A percentile compares a stretch with the other conserved stretches of the same genome.
Evolutionary conservation across 2,888 invertebrate species (phyloP).

Genomic region (Lissocephala sabroskyi): DNA sequence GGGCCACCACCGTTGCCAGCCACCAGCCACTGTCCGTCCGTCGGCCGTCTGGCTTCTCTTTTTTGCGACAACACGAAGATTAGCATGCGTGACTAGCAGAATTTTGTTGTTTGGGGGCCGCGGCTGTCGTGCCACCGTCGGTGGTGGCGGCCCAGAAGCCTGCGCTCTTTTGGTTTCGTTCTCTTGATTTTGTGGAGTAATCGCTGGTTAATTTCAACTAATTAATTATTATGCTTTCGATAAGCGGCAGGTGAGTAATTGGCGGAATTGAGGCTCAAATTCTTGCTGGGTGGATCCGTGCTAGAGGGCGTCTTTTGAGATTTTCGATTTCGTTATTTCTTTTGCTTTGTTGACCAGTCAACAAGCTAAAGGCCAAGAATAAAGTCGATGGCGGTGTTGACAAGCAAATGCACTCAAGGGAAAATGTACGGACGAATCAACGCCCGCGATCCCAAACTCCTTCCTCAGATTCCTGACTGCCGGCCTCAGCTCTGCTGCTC

Average conservation of each 20-base stretch:
- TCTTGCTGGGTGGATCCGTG: conserved; percentile 31
- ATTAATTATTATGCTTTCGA: conserved; percentile 70
- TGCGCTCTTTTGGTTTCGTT: background rate
- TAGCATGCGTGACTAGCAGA: conserved; percentile 68
- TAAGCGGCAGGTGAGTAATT: conserved; percentile 66
- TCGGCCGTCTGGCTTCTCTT: conserved; percentile 13
- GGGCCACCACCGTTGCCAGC: conserved; percentile 44
- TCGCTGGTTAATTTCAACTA: conserved; percentile 70
- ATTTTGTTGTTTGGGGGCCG: conserved; percentile 50
- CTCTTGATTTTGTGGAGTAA: conserved; percentile 35
- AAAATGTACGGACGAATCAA: conserved; percentile 63
- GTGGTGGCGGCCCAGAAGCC: too few relatives aligned
- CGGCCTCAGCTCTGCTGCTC: too few relatives aligned
- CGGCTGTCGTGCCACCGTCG: conserved; percentile 16
- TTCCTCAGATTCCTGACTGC: conserved; percentile 7
- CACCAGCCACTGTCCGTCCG: conserved; percentile 10
- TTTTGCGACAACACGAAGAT: conserved; percentile 61
- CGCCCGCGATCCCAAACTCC: conserved; percentile 19
- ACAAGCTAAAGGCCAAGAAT: conserved; percentile 14
- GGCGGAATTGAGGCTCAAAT: conserved; percentile 4
- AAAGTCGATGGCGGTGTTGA: conserved; percentile 60
- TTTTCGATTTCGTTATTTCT: conserved; percentile 14
- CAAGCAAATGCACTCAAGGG: conserved; percentile 73
- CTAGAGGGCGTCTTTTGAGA: too few relatives aligned
- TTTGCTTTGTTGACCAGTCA: conserved; percentile 15